Evolutionary conservation across 2,888 invertebrate genomes (phyloP), one percentile per base, ranked within the genome.

Genomic region (Melanchra persicariae): DNA sequence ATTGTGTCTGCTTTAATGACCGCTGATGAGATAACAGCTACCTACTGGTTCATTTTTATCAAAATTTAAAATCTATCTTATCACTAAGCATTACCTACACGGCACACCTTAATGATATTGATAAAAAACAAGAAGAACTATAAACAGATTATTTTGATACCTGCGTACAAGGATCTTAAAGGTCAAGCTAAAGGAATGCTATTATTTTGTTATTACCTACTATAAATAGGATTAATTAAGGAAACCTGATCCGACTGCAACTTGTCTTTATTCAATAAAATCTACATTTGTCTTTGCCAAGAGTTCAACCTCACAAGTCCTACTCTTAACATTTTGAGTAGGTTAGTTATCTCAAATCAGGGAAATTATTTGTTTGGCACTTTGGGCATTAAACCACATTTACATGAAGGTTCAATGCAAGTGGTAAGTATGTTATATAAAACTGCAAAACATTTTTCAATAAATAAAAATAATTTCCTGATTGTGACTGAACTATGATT

Each of bases 151-250:
- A 1, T 9, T 60, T 37, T 24, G 55, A 4, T 22, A 71, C 34
- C 34, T 22, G 34, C 8, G 10, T 51, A 9, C 43, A 52, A 52
- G 22, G 12, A 52, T 62, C 45, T 26, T 52, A 63, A 45, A 74
- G 74, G 45, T 52, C 70, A 37, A 30, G 34, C 2, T 43, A 0
- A 19, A 9, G 26, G 19, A 40, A 58, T 49, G 34, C 24, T 58
- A 30, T 71, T 45, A 54, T 30, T 10, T 54, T 30, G 19, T 49
- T 34, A 5, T 22, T 70, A 57, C 22, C 24, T 34, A 70, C 15
- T 26, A 26, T 12, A 19, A 26, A 66, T 47, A 65, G 12, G 17
- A 30, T 15, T 24, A 9, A 17, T 2, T 34, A 9, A 12, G 12
- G 6, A 22, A 22, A 40, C 47, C 61, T 22, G 30, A 72, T 30